phyloP scores from a whole-genome alignment of 2,113 vertebrate species.

The Etia nguti region DNA sequence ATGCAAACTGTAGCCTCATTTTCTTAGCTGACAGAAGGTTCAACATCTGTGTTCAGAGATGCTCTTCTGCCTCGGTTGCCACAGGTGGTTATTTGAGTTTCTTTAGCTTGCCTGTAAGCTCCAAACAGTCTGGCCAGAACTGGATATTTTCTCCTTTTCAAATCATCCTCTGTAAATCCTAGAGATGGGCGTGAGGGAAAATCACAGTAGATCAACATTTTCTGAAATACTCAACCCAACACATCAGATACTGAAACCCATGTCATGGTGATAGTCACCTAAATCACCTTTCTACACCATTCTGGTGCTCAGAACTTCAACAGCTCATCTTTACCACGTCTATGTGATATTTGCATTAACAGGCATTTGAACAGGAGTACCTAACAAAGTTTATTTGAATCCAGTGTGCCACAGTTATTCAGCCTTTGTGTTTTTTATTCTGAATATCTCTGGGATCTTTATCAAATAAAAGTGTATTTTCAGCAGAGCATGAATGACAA shows the following conservation, averaged over 20 bases:
- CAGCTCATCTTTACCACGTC: neutral
- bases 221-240: neutral
- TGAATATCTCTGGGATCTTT: neutral
- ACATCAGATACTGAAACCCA: neutral
- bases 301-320: neutral
- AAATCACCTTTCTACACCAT: neutral
- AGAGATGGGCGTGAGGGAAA: neutral
- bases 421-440: neutral
- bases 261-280: neutral
- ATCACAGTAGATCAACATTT: neutral
- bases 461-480: neutral
- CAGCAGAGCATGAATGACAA: neutral
- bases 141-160: neutral
- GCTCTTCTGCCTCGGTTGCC: neutral
- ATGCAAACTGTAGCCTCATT: neutral
- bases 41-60: neutral
- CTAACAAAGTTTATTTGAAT: neutral
- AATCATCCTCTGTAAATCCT: neutral
- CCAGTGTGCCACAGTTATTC: neutral
- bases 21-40: neutral
- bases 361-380: neutral
- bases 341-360: neutral
- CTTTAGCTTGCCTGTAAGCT: neutral
- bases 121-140: neutral
- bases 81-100: neutral